A percentile compares a stretch with the other conserved stretches of the same genome.
phyloP scores from a whole-genome alignment of 1,140 invertebrate species.

The Cecropterus lyciades region DNA sequence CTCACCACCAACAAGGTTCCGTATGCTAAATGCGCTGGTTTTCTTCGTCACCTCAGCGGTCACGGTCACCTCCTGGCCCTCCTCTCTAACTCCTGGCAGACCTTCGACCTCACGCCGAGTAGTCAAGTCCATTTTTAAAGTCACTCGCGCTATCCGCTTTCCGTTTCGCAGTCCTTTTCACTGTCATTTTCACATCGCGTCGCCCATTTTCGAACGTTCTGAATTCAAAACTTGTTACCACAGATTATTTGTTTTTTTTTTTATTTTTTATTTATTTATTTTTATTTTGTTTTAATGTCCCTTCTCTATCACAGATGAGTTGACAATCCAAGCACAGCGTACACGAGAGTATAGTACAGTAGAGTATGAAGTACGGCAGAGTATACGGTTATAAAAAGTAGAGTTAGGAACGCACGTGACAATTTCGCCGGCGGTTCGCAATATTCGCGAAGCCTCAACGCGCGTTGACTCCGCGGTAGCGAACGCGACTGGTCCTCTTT shows the following conservation, averaged over 20 bases:
- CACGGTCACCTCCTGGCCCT: constrained; percentile 58
- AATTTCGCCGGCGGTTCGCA: constrained; percentile 46
- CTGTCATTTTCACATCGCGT: constrained; percentile 50
- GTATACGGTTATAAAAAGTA: background rate
- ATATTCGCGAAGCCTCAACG: constrained; percentile 49
- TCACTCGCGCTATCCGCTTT: constrained; percentile 38
- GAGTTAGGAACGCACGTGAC: constrained; percentile 38
- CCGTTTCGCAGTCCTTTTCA: constrained; percentile 39
- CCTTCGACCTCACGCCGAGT: constrained; percentile 66
- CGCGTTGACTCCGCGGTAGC: constrained; percentile 65
- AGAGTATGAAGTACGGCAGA: background rate
- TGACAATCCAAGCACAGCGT: constrained; percentile 8
- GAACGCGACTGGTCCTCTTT: constrained; percentile 72
- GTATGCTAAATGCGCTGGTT: constrained; percentile 69
- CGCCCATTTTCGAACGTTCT: constrained; percentile 48
- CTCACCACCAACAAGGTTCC: constrained; percentile 66
- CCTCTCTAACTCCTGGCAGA: constrained; percentile 38
- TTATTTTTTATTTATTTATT: background rate
- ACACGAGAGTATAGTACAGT: background rate
- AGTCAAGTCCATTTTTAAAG: constrained; percentile 75
- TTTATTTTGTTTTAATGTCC: background rate
- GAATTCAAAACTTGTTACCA: constrained; percentile 20
- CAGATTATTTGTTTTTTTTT: background rate
- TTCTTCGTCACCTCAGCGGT: constrained; percentile 62
- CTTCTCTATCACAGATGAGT: background rate